A percentile compares a stretch with the other conserved stretches of the same genome.
These are phyloP conservation scores for Ecdyonurus torrentis DNA, from an alignment of 2,888 invertebrate species.

Conservation along the genomic window DNA sequence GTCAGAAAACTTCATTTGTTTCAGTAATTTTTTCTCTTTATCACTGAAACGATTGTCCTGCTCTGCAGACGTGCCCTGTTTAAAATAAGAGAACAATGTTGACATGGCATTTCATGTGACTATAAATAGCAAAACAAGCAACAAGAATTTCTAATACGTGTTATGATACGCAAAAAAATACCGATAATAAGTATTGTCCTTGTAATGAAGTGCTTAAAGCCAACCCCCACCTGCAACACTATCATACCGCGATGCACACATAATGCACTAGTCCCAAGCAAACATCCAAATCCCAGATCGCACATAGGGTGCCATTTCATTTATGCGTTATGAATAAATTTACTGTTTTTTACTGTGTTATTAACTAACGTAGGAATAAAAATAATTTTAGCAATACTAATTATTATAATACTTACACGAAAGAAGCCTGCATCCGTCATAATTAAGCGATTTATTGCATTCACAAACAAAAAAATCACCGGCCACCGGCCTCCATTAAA, in stretches of 20 bases:
- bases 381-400: background rate
- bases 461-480: background rate
- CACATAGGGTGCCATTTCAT: too few species aligned
- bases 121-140: too few species aligned
- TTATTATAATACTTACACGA: background rate
- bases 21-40: slow-evolving; percentile 97
- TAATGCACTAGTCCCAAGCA: background rate
- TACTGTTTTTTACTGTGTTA: too few species aligned
- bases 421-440: slow-evolving; percentile 9
- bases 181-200: too few species aligned
- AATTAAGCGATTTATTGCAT: background rate
- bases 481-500: background rate
- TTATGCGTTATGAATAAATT: too few species aligned
- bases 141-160: too few species aligned
- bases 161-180: too few species aligned
- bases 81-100: background rate
- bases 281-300: background rate
- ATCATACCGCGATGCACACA: too few species aligned
- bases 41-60: slow-evolving; percentile 99
- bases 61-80: slow-evolving; percentile 96
- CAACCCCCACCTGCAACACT: too few species aligned
- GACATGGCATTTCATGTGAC: too few species aligned
- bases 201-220: too few species aligned
- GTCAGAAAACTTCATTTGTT: slow-evolving; percentile 97
- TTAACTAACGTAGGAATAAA: too few species aligned